Percentiles rank a stretch among this genome's conserved stretches.
Conservation (phyloP, 2,797 vertebrate species). For the Spondyliosoma cantharus region DNA sequence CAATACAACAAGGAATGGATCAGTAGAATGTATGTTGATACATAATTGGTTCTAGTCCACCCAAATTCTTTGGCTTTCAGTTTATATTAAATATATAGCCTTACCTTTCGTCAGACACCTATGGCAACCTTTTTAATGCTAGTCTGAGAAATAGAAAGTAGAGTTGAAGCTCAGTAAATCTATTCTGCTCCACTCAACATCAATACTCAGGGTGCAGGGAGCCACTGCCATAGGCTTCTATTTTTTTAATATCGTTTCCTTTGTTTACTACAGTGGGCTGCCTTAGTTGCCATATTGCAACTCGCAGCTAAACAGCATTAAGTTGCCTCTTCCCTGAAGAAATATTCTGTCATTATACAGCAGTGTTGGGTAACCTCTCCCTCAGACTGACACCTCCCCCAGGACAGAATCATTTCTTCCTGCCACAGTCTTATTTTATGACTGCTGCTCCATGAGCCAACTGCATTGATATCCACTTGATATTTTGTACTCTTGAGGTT, state of each 20-base stretch:
- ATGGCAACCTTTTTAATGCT: background rate
- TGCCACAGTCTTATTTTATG: slow-evolving; percentile 21
- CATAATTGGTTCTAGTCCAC: background rate
- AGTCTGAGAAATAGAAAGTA: background rate
- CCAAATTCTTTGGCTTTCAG: background rate
- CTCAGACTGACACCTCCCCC: slow-evolving; percentile 28
- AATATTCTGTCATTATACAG: slow-evolving; percentile 41
- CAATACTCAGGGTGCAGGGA: slow-evolving; percentile 5
- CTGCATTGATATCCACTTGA: slow-evolving; percentile 13
- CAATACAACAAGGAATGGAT: background rate
- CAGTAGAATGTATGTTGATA: background rate
- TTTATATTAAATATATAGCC: background rate
- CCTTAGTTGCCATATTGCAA: slow-evolving; percentile 37
- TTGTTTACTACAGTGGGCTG: slow-evolving; percentile 17
- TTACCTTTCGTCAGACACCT: background rate
- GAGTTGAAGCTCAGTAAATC: background rate
- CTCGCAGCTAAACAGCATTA: slow-evolving; percentile 44
- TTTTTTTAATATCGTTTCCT: slow-evolving; percentile 35
- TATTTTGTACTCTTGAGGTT: slow-evolving; percentile 32
- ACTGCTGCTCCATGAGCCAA: slow-evolving; percentile 2
- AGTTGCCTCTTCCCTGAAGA: slow-evolving; percentile 22
- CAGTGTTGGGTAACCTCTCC: slow-evolving; percentile 17
- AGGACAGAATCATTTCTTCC: slow-evolving; percentile 19
- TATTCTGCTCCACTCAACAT: slow-evolving; percentile 5
- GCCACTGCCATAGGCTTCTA: background rate